Evolutionary conservation across 2,888 invertebrate species (phyloP), one percentile per base, ranked within the genome.

Genomic region (Merodon equestris): DNA sequence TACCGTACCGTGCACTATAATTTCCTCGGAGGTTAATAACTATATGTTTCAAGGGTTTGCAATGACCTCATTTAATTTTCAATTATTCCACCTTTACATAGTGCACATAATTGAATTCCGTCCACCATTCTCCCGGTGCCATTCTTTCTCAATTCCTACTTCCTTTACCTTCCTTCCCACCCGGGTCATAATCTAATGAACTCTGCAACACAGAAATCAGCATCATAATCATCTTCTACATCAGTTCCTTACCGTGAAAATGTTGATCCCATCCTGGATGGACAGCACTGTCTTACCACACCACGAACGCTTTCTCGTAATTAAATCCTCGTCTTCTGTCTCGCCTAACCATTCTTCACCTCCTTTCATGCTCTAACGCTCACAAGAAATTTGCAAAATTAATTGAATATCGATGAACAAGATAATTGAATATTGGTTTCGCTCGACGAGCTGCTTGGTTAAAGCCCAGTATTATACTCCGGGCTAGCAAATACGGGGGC

Each of bases 341-440:
- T 10, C 27, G 7, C 27, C 27, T 27, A 27, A 27, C 27, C 27
- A 27, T 27, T 27, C 27, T 7, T 27, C 13, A 38, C 48, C 18
- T 50, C 58, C 58, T 70, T 70, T 68, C 48, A 56, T 47, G 64
- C 63, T 50, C 53, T 63, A 79, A 58, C 64, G 74, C 79, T 74
- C 74, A 73, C 58, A 79, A 60, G 50, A 79, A 79, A 79, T 79
- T 74, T 79, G 57, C 70, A 79, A 79, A 74, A 70, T 79, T 79
- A 79, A 79, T 79, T 79, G 74, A 79, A 79, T 79, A 79, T 79
- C 73, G 68, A 74, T 79, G 74, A 79, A 79, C 74, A 74, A 79
- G 74, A 74, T 74, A 79, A 79, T 79, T 74, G 74, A 79, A 74
- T 79, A 79, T 79, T 79, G 79, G 79, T 79, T 79, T 74, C 79